phyloP scores from a whole-genome alignment of 2,888 invertebrate genomes.

The Aphrophora alni region DNA sequence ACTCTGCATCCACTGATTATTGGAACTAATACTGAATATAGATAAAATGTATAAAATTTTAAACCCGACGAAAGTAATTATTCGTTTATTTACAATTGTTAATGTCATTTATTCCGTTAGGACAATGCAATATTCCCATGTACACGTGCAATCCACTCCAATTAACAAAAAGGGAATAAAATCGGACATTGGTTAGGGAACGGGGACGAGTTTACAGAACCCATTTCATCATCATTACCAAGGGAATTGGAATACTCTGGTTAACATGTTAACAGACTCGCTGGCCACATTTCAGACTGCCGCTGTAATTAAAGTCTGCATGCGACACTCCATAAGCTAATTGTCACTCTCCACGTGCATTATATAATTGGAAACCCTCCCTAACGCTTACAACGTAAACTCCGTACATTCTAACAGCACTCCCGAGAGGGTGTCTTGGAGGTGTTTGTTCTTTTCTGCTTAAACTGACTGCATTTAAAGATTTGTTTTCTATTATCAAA shows the following conservation, averaged over 20 bases:
- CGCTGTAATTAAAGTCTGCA: neutral
- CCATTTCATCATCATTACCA: neutral
- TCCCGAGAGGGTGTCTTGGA: neutral
- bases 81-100: neutral
- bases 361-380: neutral
- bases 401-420: neutral
- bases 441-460: neutral
- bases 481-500: no score
- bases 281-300: neutral
- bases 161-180: neutral
- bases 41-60: no score
- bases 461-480: neutral
- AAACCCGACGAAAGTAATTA: no score
- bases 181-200: neutral
- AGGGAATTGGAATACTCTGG: neutral
- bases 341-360: neutral
- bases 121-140: neutral
- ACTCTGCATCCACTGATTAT: no score
- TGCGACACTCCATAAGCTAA: neutral
- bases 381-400: neutral
- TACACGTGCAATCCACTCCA: neutral
- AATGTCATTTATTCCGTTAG: neutral
- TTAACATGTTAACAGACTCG: neutral
- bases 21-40: no score
- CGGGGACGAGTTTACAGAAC: neutral